These are phyloP conservation scores for Paralinhomoeus sp. DNA, from an alignment of 2,888 invertebrate genomes.

Conservation along the genomic window DNA sequence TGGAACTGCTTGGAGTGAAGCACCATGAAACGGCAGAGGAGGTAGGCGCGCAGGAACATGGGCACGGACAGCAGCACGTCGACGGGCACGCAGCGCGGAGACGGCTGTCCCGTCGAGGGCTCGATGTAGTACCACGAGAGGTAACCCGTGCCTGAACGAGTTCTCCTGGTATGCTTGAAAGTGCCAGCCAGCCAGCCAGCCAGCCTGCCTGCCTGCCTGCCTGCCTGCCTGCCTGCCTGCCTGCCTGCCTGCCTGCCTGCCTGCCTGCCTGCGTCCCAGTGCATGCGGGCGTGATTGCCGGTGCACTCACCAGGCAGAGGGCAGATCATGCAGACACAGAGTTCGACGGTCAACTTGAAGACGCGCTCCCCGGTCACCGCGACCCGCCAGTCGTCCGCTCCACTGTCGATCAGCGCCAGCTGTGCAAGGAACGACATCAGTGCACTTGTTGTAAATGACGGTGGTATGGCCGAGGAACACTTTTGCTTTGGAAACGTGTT, in stretches of 20 bases:
- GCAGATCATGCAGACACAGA: constrained; percentile 86
- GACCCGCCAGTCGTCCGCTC: constrained; percentile 99
- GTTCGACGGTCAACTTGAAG: constrained; percentile 44
- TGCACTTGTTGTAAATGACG: not conserved
- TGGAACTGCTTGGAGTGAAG: constrained; percentile 90
- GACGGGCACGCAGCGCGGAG: constrained; percentile 53
- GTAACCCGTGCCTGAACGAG: constrained; percentile 11
- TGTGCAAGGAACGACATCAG: constrained; percentile 52
- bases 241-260: too few relatives aligned
- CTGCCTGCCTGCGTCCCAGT: not conserved
- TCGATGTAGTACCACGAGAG: constrained; percentile 20
- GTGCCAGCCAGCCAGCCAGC: not conserved
- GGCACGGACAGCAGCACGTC: constrained; percentile 92
- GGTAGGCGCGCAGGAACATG: constrained; percentile 96
- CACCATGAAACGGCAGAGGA: constrained; percentile 98
- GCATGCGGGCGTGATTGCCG: not conserved
- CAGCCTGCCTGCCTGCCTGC: too few relatives aligned
- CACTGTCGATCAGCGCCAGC: constrained; percentile 99
- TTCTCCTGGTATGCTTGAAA: too few relatives aligned
- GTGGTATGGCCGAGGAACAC: too few relatives aligned
- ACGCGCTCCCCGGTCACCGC: constrained; percentile 97
- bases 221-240: too few relatives aligned
- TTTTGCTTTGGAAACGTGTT: not conserved
- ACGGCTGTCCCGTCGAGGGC: constrained; percentile 41
- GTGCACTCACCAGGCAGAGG: constrained; percentile 48